These are phyloP conservation scores for Oreocharis arfaki DNA, from an alignment of 2,113 vertebrate species.

Conservation along the genomic window DNA sequence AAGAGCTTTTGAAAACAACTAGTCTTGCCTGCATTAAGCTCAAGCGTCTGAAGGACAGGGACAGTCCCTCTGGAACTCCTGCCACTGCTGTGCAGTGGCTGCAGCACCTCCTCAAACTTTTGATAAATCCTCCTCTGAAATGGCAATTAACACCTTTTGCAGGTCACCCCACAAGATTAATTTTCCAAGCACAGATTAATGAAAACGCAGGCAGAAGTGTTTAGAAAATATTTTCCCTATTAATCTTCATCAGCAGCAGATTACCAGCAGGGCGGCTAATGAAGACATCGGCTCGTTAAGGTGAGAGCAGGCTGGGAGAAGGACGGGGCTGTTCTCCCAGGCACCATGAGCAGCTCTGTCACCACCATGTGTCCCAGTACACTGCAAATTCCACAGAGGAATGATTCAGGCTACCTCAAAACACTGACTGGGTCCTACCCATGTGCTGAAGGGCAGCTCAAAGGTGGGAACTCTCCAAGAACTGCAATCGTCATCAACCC, in stretches of 20 bases:
- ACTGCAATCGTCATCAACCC: rapidly evolving
- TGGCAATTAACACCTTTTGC: slow-evolving; percentile 51
- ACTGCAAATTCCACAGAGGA: neutral
- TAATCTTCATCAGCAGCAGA: slow-evolving; percentile 61
- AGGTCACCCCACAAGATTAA: slow-evolving; percentile 62
- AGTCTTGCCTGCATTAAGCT: neutral
- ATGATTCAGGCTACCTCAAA: neutral
- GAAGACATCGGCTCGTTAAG: slow-evolving; percentile 2
- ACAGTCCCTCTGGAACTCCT: neutral
- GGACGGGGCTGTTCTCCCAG: neutral
- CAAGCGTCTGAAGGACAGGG: neutral
- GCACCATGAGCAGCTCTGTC: neutral
- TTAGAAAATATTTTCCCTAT: slow-evolving; percentile 70
- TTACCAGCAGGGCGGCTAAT: slow-evolving; percentile 37
- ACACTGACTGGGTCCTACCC: neutral
- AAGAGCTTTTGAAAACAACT: neutral
- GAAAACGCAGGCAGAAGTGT: slow-evolving; percentile 40
- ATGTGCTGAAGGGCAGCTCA: neutral
- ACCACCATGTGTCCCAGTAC: neutral
- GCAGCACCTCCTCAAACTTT: slow-evolving; percentile 2
- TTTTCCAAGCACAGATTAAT: slow-evolving; percentile 61
- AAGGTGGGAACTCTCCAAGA: neutral
- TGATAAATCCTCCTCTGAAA: slow-evolving; percentile 40
- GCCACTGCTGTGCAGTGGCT: neutral
- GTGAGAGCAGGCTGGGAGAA: neutral